Evolutionary conservation across 2,888 invertebrate genomes (phyloP).

Genomic region (Drosophila picticornis): DNA sequence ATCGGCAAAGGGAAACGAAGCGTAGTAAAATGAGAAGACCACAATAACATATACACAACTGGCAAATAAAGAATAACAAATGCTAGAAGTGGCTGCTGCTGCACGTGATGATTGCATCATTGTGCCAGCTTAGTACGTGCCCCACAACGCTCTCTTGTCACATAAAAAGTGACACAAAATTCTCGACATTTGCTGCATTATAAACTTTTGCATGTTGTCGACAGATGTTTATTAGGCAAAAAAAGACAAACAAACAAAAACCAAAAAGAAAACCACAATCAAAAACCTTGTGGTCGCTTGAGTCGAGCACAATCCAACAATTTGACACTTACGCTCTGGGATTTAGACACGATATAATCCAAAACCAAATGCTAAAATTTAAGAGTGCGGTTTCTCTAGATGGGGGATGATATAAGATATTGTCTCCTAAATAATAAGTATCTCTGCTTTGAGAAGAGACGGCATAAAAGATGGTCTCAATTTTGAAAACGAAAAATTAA

Average conservation of each 20-base stretch:
- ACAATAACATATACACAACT: conserved; percentile 21
- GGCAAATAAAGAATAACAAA: conserved; percentile 41
- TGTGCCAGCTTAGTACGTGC: conserved; percentile 84
- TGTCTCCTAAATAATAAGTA: background rate
- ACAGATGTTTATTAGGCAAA: conserved; percentile 56
- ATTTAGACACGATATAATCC: conserved; percentile 8
- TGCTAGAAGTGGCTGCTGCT: conserved; percentile 53
- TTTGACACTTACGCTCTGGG: conserved; percentile 58
- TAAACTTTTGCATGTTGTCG: conserved; percentile 63
- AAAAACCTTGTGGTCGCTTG: conserved; percentile 36
- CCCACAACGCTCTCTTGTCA: conserved; percentile 70
- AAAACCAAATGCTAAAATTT: conserved; percentile 31
- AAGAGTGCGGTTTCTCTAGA: conserved; percentile 17
- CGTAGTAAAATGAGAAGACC: conserved; percentile 20
- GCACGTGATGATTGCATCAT: conserved; percentile 84
- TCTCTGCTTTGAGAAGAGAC: background rate
- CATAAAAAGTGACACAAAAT: conserved; percentile 78
- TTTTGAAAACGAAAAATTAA: background rate
- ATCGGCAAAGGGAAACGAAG: conserved; percentile 9
- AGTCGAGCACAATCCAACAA: conserved; percentile 38
- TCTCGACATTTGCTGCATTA: conserved; percentile 67
- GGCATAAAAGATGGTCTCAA: background rate
- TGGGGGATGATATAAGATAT: conserved; percentile 10
- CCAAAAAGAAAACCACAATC: background rate
- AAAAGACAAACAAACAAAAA: background rate